These are phyloP conservation scores for Drosophila nigrodunni DNA, from an alignment of 1,140 invertebrate species.

Conservation along the genomic window DNA sequence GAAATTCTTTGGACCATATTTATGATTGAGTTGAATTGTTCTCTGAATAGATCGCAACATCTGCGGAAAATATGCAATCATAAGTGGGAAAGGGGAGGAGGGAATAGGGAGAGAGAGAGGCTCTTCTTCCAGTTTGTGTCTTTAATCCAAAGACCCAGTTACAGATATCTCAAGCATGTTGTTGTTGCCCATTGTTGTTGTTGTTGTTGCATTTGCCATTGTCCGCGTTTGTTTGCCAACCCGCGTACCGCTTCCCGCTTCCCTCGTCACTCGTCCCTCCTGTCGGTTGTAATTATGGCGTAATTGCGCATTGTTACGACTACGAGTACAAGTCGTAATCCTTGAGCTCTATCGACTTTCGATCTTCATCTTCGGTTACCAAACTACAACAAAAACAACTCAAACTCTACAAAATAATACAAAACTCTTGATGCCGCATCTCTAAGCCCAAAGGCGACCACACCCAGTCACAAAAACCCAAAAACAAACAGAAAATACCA, in stretches of 20 bases:
- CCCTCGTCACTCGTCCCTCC: neutral
- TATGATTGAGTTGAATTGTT: neutral
- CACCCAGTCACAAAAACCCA: neutral
- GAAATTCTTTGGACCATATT: slow-evolving; percentile 7
- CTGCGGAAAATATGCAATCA: slow-evolving; percentile 40
- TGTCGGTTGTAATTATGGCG: slow-evolving; percentile 49
- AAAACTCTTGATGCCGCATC: slow-evolving; percentile 13
- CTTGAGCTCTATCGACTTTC: slow-evolving; percentile 38
- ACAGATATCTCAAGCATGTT: slow-evolving; percentile 22
- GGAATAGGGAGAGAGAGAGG: neutral
- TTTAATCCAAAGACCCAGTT: slow-evolving; percentile 19
- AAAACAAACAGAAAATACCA: no score
- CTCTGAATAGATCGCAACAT: slow-evolving; percentile 25
- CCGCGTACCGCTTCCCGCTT: neutral
- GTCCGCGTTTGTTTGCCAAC: slow-evolving; percentile 9
- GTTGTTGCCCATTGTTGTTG: slow-evolving; percentile 24
- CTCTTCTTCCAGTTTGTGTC: neutral
- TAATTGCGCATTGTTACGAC: slow-evolving; percentile 43
- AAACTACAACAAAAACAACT: neutral
- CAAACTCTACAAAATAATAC: neutral
- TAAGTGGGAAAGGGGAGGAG: neutral
- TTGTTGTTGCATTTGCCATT: slow-evolving; percentile 25
- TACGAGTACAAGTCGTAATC: slow-evolving; percentile 27
- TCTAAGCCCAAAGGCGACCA: slow-evolving; percentile 10
- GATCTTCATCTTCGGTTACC: slow-evolving; percentile 38